Percentiles rank a stretch among this genome's conserved stretches.
These are phyloP conservation scores for Plemyria rubiginata DNA, from an alignment of 2,888 invertebrate genomes.

Conservation along the genomic window DNA sequence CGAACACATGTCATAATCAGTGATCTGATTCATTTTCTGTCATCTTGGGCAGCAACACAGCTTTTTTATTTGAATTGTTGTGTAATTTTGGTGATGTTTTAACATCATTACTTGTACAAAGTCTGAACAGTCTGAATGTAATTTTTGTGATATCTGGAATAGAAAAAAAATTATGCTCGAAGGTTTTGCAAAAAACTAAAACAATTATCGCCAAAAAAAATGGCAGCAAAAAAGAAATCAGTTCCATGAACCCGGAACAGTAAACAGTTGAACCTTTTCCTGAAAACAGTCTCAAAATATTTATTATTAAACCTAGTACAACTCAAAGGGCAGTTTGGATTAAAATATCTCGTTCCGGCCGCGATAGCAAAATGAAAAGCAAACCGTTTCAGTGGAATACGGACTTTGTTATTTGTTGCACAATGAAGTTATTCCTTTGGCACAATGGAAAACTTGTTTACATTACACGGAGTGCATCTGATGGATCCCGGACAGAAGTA, in stretches of 20 bases:
- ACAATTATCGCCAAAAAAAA: background rate
- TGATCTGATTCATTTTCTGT: too few species aligned
- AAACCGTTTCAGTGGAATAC: conserved; percentile 48
- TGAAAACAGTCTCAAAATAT: conserved; percentile 41
- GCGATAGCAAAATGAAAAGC: conserved; percentile 45
- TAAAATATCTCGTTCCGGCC: conserved; percentile 40
- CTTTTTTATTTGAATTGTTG: too few species aligned
- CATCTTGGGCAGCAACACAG: too few species aligned
- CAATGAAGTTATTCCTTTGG: conserved; percentile 61
- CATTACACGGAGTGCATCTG: conserved; percentile 65
- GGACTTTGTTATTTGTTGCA: conserved; percentile 64
- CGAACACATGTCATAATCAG: too few species aligned
- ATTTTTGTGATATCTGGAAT: too few species aligned
- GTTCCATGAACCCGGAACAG: conserved; percentile 5
- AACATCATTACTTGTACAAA: too few species aligned
- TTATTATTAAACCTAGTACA: conserved; percentile 48
- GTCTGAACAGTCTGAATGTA: too few species aligned
- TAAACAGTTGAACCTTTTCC: conserved; percentile 14
- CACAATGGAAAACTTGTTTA: conserved; percentile 71
- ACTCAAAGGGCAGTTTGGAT: conserved; percentile 38
- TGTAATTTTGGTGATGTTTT: too few species aligned
- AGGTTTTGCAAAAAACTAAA: too few species aligned
- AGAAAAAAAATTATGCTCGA: too few species aligned
- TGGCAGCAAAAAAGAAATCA: background rate
- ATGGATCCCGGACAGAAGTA: conserved; percentile 58